phyloP scores from a whole-genome alignment of 64 coral and sea anemone species.

The Trachythela sp. region DNA sequence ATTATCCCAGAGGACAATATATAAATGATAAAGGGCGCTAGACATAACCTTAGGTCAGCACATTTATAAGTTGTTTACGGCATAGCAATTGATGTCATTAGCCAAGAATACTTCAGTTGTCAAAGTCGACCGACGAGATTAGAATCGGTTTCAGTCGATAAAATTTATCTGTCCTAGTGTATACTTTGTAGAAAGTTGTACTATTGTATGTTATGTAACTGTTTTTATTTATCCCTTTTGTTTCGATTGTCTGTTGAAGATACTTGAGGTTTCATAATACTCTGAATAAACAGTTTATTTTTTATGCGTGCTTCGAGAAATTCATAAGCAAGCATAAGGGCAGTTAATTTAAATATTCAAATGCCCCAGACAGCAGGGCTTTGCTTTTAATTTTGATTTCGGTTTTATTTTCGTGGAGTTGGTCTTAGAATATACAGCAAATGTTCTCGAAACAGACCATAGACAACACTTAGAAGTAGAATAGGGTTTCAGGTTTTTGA shows the following conservation, averaged over 20 bases:
- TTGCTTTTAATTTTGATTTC: not conserved
- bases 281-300: not conserved
- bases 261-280: not conserved
- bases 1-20: not conserved
- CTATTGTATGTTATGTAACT: not conserved
- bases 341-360: conserved; percentile 1
- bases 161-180: not conserved
- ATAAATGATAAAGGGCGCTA: not conserved
- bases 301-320: not conserved
- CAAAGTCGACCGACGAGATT: not conserved
- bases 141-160: not conserved
- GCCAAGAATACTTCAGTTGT: not conserved
- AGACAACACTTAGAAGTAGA: not conserved
- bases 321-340: not conserved
- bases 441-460: not conserved
- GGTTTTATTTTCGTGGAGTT: not conserved
- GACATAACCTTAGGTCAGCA: not conserved
- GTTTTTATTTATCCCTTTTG: not conserved
- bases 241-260: not conserved
- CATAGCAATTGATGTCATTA: not conserved
- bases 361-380: not conserved
- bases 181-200: not conserved
- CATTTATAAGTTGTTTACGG: not conserved
- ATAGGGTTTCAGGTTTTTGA: not conserved
- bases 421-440: not conserved